Base-by-base conservation (phyloP, 2,888 invertebrate species). In the Mayetiola destructor region DNA sequence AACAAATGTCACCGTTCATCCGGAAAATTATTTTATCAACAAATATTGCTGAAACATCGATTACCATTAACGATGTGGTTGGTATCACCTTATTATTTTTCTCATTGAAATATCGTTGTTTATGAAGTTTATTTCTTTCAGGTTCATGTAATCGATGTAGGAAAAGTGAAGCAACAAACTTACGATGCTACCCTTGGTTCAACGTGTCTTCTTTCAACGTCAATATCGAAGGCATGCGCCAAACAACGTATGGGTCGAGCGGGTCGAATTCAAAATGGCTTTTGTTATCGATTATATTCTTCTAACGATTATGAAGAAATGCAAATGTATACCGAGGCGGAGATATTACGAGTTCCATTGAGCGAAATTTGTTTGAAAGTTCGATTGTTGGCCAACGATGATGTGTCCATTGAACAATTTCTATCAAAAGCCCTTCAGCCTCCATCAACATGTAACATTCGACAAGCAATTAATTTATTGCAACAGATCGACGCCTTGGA, bases 1-100 rank as follows among this genome's bases (percentile, higher is more conserved):
- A 80, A 59, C 77, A 79, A 0, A 71, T 83, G 29, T 76, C 82
- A 1, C 16, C 57, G 57, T 78, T 81, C 58, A 76, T 77, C 1
- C 77, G 94, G 23, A 96, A 96, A 74, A 86, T 96, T 58, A 88
- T 94, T 42, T 76, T 97, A n/a, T 84, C 95, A 0, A 97, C 97
- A 0, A 96, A 96, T 67, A 92, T 97, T 58, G 94, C 95, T 0
- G 96, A 97, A 73, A 95, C 94, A 0, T 92, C 92, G 58, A 82
- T 97, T 29, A 96, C 96, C 0, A 92, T 97, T 60, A 88, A 93
- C 63, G 95, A 96, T 73, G 87, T 97, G 1, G 84, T 52, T 12
- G 4, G 40, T 21, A n/a, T 5, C 12, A 39, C 16, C 5, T 9
- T 18, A 12, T 36, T 36, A 36, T 36, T 3, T 36, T 36, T 5